A percentile compares a stretch with the other conserved stretches of the same genome.
Evolutionary conservation across 2,888 invertebrate species (phyloP).

Genomic region (Romanomermis culicivorax): DNA sequence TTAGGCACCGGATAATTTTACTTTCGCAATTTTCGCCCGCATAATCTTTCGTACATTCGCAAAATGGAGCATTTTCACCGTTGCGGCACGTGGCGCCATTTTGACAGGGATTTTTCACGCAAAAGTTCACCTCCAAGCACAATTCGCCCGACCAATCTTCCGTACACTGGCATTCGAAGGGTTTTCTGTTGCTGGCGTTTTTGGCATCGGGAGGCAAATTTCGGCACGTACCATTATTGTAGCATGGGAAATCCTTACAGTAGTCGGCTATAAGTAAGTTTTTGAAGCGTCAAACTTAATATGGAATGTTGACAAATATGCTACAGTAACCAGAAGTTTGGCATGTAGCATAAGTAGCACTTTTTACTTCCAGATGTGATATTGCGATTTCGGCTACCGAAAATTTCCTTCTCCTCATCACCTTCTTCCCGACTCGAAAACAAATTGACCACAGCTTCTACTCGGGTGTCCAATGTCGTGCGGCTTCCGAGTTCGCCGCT

Average conservation of each 20-base stretch:
- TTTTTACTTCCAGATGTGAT: too few species aligned
- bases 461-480: too few species aligned
- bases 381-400: too few species aligned
- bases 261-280: background rate
- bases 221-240: conserved; percentile 6
- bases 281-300: too few species aligned
- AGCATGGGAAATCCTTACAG: conserved; percentile 3
- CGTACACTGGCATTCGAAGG: conserved; percentile 4
- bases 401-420: too few species aligned
- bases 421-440: too few species aligned
- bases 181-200: background rate
- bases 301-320: too few species aligned
- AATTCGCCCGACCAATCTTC: conserved; percentile 6
- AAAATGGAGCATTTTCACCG: background rate
- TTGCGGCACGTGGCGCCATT: conserved; percentile 8
- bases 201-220: conserved; percentile 1
- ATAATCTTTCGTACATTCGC: conserved; percentile 6
- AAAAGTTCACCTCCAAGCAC: conserved; percentile 3
- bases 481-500: too few species aligned
- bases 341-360: too few species aligned
- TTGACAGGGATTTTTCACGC: conserved; percentile 2
- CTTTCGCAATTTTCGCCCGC: conserved; percentile 6
- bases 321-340: too few species aligned
- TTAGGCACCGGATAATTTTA: background rate
- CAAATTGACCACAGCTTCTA: too few species aligned